Evolutionary conservation across 2,888 invertebrate genomes (phyloP), one percentile per base, ranked within the genome.

Genomic region (Nezara viridula): DNA sequence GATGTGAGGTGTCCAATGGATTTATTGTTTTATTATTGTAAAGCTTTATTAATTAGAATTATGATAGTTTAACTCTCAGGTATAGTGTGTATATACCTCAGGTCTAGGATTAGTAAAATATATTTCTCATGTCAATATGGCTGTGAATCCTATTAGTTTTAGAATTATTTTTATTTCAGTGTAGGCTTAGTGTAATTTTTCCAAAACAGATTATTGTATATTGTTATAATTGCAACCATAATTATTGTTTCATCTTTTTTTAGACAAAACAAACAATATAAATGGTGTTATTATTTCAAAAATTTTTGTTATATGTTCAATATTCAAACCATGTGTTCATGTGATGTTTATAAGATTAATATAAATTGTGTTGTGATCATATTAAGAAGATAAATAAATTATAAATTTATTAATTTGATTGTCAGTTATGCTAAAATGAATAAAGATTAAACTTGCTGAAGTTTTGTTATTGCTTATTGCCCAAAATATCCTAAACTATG

Each of bases 71-170:
- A 73, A 37, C 19, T 37, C 66, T 73, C 66, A 73, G 66, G 66
- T 73, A 37, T 73, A 73, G 66, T 37, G 66, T 27, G 7, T 19
- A 37, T 37, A 27, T 60, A 60, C 60, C 60, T 60, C 60, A 60
- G 32, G 66, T 73, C 24, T 73, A 73, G 66, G 32, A 10, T 73
- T 73, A 73, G 66, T 73, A 27, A 73, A 73, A 4, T n/a, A 73
- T 37, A 73, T 37, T 73, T 73, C 66, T 73, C 66, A 81, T 81
- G 81, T 81, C 81, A 81, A 81, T 47, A 47, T 81, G 81, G 81
- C 81, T 81, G 81, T 81, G 81, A 81, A 81, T 81, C 24, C n/a
- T 44, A 14, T 37, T 81, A 81, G 81, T 44, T 44, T 81, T 81
- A 81, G 81, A 81, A n/a, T 44, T 40, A 40, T 77, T 77, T 73